Percentiles rank a stretch among this genome's conserved stretches.
Conservation (phyloP, 2,113 vertebrate genomes). For the Coracopsis vasa region DNA sequence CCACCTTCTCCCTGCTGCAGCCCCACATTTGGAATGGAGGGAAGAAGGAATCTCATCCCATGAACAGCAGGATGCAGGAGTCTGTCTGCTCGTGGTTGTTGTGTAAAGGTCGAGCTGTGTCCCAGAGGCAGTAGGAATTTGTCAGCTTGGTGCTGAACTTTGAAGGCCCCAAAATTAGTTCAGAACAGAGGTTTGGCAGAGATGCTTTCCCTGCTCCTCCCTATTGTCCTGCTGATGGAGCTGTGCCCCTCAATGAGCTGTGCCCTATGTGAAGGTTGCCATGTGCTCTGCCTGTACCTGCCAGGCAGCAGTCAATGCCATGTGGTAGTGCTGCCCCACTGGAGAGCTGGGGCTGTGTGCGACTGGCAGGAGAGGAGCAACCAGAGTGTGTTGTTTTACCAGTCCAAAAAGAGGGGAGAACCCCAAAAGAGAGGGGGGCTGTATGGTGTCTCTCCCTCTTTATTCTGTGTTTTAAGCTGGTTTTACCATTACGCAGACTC, state of each 20-base stretch:
- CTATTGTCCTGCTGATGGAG: not conserved
- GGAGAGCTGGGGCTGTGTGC: not conserved
- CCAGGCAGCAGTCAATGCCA: accelerated
- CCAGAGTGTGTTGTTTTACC: not conserved
- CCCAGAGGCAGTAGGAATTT: not conserved
- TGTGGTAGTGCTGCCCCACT: not conserved
- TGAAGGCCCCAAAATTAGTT: not conserved
- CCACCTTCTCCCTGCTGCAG: not conserved
- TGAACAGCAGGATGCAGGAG: accelerated
- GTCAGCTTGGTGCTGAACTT: not conserved
- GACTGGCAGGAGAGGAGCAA: not conserved
- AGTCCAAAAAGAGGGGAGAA: not conserved
- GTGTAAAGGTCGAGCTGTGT: not conserved
- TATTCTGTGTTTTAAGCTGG: too few relatives aligned
- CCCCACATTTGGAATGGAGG: accelerated
- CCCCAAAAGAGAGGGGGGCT: not conserved
- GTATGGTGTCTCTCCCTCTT: accelerated
- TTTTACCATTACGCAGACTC: not conserved
- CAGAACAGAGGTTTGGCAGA: not conserved
- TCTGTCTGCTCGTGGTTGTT: accelerated
- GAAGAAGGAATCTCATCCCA: accelerated
- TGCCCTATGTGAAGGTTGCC: accelerated
- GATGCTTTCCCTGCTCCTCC: not conserved
- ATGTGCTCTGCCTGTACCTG: accelerated
- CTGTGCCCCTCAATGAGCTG: not conserved